Evolutionary conservation across 2,797 vertebrate genomes (phyloP).

Genomic region (Sebastes vulpes): DNA sequence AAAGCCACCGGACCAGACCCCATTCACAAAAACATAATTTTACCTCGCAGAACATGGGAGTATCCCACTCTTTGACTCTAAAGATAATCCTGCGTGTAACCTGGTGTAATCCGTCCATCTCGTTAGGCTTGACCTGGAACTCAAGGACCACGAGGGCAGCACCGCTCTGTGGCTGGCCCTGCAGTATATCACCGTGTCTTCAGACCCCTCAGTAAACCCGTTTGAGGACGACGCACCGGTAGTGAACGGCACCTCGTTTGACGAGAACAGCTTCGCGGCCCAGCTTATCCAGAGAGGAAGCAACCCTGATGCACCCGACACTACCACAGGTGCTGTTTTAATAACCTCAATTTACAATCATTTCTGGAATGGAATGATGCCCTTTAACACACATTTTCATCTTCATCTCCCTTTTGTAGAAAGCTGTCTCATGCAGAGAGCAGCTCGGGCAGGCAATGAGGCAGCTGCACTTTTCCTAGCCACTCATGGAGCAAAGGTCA

Average conservation of each 20-base stretch:
- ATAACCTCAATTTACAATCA: background rate
- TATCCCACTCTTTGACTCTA: background rate
- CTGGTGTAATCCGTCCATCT: background rate
- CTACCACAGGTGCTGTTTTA: constrained; percentile 86
- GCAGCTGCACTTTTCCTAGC: constrained; percentile 96
- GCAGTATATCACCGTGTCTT: constrained; percentile 94
- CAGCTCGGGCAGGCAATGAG: constrained; percentile 91
- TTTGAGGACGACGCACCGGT: constrained; percentile 92
- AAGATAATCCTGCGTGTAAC: background rate
- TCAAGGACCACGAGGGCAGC: constrained; percentile 96
- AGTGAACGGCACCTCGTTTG: constrained; percentile 96
- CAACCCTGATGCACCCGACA: constrained; percentile 93
- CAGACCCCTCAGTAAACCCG: constrained; percentile 94
- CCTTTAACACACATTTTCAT: background rate
- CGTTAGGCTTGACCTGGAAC: constrained; percentile 92
- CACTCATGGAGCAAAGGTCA: constrained; percentile 94
- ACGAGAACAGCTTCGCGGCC: constrained; percentile 97
- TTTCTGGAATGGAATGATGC: background rate
- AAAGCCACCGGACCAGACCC: no score
- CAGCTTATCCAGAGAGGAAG: constrained; percentile 94
- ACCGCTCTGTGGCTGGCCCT: constrained; percentile 96
- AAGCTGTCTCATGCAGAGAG: constrained; percentile 96
- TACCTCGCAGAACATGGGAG: no score
- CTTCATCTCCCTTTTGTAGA: constrained; percentile 70
- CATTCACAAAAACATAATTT: no score